Percentiles rank a stretch among this genome's conserved stretches.
phyloP scores from a whole-genome alignment of 2,888 invertebrate genomes.

The Autographa pulchrina region DNA sequence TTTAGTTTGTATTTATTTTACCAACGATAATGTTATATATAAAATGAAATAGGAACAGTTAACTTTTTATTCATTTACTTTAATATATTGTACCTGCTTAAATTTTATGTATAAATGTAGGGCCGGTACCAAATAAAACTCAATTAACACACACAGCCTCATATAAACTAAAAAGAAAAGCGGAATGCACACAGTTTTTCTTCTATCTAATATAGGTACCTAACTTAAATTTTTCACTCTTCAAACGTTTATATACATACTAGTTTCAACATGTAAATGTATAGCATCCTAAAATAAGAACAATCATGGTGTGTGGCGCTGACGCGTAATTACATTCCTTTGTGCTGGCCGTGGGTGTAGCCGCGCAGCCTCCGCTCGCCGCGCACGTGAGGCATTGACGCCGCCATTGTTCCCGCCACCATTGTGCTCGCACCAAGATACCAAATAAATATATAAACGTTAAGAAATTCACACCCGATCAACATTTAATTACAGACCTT shows the following conservation, averaged over 20 bases:
- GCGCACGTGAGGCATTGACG: slow-evolving; percentile 46
- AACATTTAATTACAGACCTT: slow-evolving; percentile 34
- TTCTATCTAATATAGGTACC: background rate
- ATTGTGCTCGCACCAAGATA: slow-evolving; percentile 56
- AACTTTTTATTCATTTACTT: no score
- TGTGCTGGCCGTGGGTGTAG: slow-evolving; percentile 68
- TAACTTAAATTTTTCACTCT: background rate
- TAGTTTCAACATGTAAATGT: slow-evolving; percentile 22
- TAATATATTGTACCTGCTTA: no score
- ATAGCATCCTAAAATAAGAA: slow-evolving; percentile 62
- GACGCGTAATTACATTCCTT: slow-evolving; percentile 86
- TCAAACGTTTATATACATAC: slow-evolving; percentile 2
- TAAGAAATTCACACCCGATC: slow-evolving; percentile 40
- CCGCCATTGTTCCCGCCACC: slow-evolving; percentile 52
- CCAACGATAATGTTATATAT: background rate
- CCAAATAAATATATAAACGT: slow-evolving; percentile 51
- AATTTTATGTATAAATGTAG: no score
- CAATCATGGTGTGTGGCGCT: slow-evolving; percentile 73
- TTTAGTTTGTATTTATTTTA: background rate
- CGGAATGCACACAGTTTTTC: background rate
- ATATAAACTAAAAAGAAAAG: background rate
- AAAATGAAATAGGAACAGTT: no score
- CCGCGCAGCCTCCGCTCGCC: slow-evolving; percentile 46
- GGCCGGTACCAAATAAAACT: background rate
- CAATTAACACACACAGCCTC: background rate